A percentile compares a stretch with the other conserved stretches of the same genome.
Evolutionary conservation across 1,140 invertebrate genomes (phyloP).

Genomic region (Sycophila sp.): DNA sequence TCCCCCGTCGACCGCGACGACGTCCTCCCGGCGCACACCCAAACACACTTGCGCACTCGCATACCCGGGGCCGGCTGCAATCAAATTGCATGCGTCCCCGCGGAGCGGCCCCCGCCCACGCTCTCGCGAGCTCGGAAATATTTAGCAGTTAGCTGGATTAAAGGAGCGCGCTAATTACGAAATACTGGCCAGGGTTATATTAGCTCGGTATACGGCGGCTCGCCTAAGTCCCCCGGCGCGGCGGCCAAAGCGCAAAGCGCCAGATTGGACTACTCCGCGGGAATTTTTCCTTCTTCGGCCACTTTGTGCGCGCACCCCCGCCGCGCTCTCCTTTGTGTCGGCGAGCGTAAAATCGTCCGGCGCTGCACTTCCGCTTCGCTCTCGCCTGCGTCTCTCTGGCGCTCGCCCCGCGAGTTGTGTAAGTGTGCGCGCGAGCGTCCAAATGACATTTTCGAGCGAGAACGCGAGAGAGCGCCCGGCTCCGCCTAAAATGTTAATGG

Average conservation of each 20-base stretch:
- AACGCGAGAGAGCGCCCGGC: neutral
- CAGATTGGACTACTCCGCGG: constrained; percentile 33
- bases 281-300: neutral
- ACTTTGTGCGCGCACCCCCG: neutral
- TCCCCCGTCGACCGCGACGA: neutral
- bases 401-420: neutral
- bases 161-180: constrained; percentile 58
- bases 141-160: constrained; percentile 54
- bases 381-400: neutral
- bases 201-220: constrained; percentile 17
- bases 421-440: neutral
- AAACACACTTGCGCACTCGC: too few relatives aligned
- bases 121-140: constrained; percentile 43
- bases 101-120: neutral
- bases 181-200: constrained; percentile 49
- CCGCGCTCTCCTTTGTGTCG: neutral
- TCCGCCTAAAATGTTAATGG: constrained; percentile 30
- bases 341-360: neutral
- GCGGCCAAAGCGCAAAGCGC: neutral
- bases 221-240: constrained; percentile 3
- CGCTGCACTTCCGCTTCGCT: neutral
- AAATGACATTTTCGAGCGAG: constrained; percentile 34
- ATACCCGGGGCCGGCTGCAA: too few relatives aligned
- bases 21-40: too few relatives aligned
- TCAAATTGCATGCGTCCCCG: constrained; percentile 26